A percentile compares a stretch with the other conserved stretches of the same genome.
These are phyloP conservation scores for Trachymyrmex septentrionalis DNA, from an alignment of 1,140 invertebrate species.

Conservation along the genomic window DNA sequence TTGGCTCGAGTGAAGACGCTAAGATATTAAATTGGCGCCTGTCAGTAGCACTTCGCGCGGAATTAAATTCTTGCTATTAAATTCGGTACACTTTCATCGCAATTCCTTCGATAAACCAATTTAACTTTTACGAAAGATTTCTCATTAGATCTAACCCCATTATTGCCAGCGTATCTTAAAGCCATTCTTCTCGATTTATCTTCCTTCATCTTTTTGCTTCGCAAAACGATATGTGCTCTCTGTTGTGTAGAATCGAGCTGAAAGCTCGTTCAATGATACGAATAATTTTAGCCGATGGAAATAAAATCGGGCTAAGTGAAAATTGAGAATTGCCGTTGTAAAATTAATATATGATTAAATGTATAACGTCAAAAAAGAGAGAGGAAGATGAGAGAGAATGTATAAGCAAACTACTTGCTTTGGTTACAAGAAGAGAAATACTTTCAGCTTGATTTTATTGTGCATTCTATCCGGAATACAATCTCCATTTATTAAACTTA, in stretches of 20 bases:
- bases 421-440: constrained; percentile 11
- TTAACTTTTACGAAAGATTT: constrained; percentile 49
- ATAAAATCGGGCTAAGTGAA: constrained; percentile 46
- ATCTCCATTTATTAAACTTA: constrained; percentile 54
- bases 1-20: background rate
- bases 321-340: constrained; percentile 39
- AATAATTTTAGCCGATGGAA: constrained; percentile 39
- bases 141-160: constrained; percentile 42
- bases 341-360: constrained; percentile 49
- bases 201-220: background rate
- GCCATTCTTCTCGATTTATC: constrained; percentile 31
- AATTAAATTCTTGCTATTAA: constrained; percentile 33
- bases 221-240: background rate
- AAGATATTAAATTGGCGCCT: constrained; percentile 10
- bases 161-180: constrained; percentile 28
- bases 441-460: constrained; percentile 14
- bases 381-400: background rate
- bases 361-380: background rate
- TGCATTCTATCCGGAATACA: constrained; percentile 7
- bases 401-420: constrained; percentile 42
- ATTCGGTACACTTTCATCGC: background rate
- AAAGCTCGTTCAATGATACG: constrained; percentile 16
- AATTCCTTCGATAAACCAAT: constrained; percentile 46
- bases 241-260: background rate
- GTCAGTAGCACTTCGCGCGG: background rate